phyloP scores from a whole-genome alignment of 2,113 vertebrate species.

The Datnioides undecimradiatus region DNA sequence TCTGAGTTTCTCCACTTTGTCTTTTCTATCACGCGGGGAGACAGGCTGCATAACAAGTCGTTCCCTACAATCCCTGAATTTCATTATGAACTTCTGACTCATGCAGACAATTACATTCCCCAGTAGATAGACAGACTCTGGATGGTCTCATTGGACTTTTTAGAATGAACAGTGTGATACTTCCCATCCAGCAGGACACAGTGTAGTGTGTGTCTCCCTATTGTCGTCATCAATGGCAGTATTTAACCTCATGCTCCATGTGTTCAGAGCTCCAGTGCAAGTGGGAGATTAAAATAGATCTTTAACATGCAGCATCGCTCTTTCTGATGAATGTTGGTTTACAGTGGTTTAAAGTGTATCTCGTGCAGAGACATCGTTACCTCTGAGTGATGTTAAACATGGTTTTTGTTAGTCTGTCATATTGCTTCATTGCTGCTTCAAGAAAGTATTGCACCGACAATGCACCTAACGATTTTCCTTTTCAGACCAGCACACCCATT shows the following conservation, averaged over 20 bases:
- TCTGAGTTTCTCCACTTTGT: not conserved
- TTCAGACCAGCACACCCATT: no score
- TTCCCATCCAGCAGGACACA: not conserved
- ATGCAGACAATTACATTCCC: conserved; percentile 18
- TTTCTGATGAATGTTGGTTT: not conserved
- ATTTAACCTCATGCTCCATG: not conserved
- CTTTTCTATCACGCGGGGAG: conserved; percentile 7
- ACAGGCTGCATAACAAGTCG: conserved; percentile 23
- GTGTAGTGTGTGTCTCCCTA: not conserved
- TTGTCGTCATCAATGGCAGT: conserved; percentile 1
- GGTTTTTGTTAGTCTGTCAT: no score
- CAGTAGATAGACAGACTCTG: conserved; percentile 21
- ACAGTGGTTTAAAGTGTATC: not conserved
- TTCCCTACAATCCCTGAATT: conserved; percentile 37
- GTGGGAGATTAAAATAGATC: no score
- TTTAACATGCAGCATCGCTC: not conserved
- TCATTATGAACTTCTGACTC: conserved; percentile 51
- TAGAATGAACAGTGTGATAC: conserved; percentile 13
- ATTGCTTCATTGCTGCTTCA: no score
- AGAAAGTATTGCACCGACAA: no score
- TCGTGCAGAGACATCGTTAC: not conserved
- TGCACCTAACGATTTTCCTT: no score
- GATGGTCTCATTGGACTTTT: conserved; percentile 22
- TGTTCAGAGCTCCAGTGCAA: not conserved
- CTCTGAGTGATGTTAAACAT: not conserved